Evolutionary conservation across 2,797 vertebrate species (phyloP).

Genomic region (Odontamblyopus rebecca): DNA sequence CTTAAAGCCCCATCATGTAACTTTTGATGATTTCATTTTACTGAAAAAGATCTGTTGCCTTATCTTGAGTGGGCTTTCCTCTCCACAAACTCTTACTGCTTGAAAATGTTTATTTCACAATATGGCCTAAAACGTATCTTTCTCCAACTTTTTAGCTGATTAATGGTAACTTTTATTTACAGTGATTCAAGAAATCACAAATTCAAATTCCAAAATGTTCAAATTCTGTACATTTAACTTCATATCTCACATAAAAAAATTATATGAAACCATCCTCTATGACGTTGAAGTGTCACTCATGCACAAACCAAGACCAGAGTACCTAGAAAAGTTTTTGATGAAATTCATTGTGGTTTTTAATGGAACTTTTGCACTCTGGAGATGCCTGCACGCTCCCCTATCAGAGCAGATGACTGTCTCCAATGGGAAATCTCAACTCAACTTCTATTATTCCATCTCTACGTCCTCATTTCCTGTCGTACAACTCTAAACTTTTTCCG

Average conservation of each 20-base stretch:
- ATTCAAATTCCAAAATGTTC: too few relatives aligned
- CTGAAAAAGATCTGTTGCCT: too few relatives aligned
- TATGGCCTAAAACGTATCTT: too few relatives aligned
- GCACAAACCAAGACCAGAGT: slow-evolving; percentile 41
- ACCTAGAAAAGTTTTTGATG: slow-evolving; percentile 25
- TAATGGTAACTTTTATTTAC: too few relatives aligned
- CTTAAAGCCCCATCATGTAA: background rate
- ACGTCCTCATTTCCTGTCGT: slow-evolving; percentile 33
- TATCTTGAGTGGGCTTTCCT: too few relatives aligned
- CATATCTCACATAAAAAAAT: background rate
- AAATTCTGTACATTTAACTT: background rate
- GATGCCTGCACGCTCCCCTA: slow-evolving; percentile 28
- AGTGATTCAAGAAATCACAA: too few relatives aligned
- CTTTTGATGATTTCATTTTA: too few relatives aligned
- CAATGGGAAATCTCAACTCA: slow-evolving; percentile 55
- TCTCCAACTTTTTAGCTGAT: too few relatives aligned
- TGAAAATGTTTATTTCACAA: too few relatives aligned
- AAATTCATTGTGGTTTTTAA: slow-evolving; percentile 45
- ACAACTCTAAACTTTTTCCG: slow-evolving; percentile 30
- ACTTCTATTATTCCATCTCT: slow-evolving; percentile 46
- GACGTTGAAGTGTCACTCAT: slow-evolving; percentile 15
- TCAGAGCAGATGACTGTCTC: slow-evolving; percentile 28
- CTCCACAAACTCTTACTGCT: too few relatives aligned
- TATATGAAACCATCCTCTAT: background rate
- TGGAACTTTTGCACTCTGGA: slow-evolving; percentile 36